phyloP scores from a whole-genome alignment of 1,140 invertebrate genomes.

The Paraescarpia echinospica region DNA sequence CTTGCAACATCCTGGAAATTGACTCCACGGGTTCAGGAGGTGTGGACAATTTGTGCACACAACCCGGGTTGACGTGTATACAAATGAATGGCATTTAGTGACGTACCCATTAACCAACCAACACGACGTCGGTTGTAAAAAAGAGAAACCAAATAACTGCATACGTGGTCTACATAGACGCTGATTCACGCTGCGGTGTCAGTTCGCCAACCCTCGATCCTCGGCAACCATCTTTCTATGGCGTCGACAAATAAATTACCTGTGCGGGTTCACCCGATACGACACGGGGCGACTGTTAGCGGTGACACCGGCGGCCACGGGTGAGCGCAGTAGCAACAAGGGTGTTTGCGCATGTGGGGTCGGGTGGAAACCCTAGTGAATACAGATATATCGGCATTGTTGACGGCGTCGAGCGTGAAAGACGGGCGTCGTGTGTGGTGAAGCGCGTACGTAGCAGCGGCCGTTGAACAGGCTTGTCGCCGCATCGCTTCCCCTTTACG shows the following conservation, averaged over 20 bases:
- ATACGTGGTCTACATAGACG: neutral
- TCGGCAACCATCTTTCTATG: neutral
- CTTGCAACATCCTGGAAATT: neutral
- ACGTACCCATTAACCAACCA: neutral
- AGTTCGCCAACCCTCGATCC: neutral
- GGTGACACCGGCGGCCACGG: neutral
- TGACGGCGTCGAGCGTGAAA: neutral
- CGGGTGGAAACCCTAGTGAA: neutral
- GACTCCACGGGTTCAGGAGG: neutral
- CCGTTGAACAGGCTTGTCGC: too few species aligned
- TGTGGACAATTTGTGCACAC: neutral
- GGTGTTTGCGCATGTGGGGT: neutral
- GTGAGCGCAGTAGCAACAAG: neutral
- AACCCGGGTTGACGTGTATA: neutral
- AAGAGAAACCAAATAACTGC: neutral
- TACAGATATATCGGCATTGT: neutral
- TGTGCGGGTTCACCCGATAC: neutral
- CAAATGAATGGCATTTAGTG: neutral
- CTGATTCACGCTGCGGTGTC: neutral
- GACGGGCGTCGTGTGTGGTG: neutral
- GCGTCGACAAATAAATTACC: conserved; percentile 5
- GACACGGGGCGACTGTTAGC: neutral
- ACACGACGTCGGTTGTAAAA: neutral
- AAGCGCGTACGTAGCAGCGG: neutral
- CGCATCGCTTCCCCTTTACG: too few species aligned